Evolutionary conservation across 2,797 vertebrate species (phyloP).

Genomic region (Lagorchestes hirsutus): DNA sequence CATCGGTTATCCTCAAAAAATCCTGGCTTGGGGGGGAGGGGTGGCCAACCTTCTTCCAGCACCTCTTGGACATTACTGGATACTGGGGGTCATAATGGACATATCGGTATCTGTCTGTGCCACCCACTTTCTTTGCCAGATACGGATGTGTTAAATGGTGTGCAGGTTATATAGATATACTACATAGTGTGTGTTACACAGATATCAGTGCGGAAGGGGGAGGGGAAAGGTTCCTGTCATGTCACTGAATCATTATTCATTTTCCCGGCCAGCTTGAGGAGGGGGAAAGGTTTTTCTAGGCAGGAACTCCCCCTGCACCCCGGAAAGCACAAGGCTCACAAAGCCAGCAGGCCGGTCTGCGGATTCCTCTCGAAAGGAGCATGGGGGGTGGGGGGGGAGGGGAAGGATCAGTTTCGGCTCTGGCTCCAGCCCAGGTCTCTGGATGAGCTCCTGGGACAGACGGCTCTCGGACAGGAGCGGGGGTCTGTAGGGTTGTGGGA

Average conservation of each 20-base stretch:
- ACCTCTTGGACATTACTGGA: background rate
- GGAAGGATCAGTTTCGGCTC: background rate
- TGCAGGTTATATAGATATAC: background rate
- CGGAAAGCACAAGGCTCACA: background rate
- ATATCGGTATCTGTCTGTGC: background rate
- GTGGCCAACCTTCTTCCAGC: background rate
- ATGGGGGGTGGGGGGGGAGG: background rate
- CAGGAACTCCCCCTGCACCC: background rate
- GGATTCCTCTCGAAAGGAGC: background rate
- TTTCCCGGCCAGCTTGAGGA: background rate
- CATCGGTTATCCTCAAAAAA: background rate
- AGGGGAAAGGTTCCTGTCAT: background rate
- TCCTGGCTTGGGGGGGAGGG: background rate
- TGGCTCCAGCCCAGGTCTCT: background rate
- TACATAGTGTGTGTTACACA: background rate
- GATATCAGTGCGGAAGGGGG: background rate
- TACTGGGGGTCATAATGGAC: background rate
- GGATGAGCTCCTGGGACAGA: slow-evolving; percentile 33
- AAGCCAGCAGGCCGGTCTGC: background rate
- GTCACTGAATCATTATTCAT: background rate
- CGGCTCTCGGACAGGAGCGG: background rate
- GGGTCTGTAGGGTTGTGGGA: background rate
- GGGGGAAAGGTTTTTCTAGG: background rate
- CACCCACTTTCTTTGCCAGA: background rate
- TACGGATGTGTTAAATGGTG: background rate